Evolutionary conservation across 2,797 vertebrate species (phyloP).

Genomic region (Muscicapa striata): DNA sequence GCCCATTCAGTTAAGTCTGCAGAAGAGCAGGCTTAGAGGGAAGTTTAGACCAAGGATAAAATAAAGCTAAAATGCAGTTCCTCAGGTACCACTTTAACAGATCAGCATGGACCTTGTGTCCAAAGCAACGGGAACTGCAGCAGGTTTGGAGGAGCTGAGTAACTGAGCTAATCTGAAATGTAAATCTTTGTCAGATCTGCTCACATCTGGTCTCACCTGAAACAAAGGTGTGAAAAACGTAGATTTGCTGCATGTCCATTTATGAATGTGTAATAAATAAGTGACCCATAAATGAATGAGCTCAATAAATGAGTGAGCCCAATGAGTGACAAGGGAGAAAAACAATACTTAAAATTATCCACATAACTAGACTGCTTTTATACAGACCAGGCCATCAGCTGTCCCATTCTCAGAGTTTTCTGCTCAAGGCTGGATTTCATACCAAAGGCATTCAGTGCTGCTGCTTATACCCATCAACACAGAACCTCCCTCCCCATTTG

Average conservation of each 20-base stretch:
- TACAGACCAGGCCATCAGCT: slow-evolving; percentile 1
- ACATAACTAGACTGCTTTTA: slow-evolving; percentile 75
- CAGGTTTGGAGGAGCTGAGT: not conserved
- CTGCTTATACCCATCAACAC: not conserved
- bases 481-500: not conserved
- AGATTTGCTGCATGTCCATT: slow-evolving; percentile 52
- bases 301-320: no score
- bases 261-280: slow-evolving; percentile 62
- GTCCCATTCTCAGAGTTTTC: not conserved
- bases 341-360: slow-evolving; percentile 43
- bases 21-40: not conserved
- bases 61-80: not conserved
- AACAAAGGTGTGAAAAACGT: not conserved
- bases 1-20: not conserved
- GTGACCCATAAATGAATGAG: no score
- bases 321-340: not conserved
- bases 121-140: not conserved
- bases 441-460: not conserved
- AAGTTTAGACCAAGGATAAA: not conserved
- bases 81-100: not conserved
- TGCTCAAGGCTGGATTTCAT: not conserved
- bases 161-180: not conserved
- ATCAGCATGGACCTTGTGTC: not conserved
- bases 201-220: not conserved
- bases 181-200: not conserved